Evolutionary conservation across 37 sponge, comb jelly and placozoan genomes (phyloP).

Genomic region (Axinella damicornis): DNA sequence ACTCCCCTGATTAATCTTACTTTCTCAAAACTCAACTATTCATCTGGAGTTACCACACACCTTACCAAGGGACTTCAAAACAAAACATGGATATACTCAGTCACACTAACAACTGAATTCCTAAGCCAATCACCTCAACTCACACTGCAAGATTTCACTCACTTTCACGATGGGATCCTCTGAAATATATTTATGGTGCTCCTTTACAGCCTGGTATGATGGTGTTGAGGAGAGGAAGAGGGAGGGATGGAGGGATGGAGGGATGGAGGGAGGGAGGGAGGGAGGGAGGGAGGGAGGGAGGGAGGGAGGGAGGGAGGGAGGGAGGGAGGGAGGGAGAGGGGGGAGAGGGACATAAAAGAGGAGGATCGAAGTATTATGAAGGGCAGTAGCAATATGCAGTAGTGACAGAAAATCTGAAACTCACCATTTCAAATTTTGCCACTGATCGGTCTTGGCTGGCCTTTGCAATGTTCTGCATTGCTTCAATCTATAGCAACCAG

Average conservation of each 20-base stretch:
- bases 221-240: neutral
- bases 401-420: neutral
- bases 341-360: neutral
- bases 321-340: conserved; percentile 46
- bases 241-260: conserved; percentile 37
- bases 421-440: conserved; percentile 84
- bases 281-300: conserved; percentile 64
- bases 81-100: no score
- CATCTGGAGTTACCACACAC: no score
- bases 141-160: no score
- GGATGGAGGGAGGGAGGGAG: conserved; percentile 51
- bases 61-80: no score
- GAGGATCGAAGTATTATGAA: no score
- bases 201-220: conserved; percentile 35
- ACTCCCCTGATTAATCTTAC: no score
- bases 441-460: conserved; percentile 91
- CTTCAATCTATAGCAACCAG: conserved; percentile 63
- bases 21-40: no score
- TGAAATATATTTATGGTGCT: conserved; percentile 58
- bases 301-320: conserved; percentile 61
- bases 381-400: no score
- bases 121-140: no score
- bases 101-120: no score
- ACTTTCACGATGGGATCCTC: conserved; percentile 85
- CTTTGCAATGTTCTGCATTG: conserved; percentile 92